phyloP scores from a whole-genome alignment of 2,888 invertebrate species.

The Trichogramma dendrolimi region DNA sequence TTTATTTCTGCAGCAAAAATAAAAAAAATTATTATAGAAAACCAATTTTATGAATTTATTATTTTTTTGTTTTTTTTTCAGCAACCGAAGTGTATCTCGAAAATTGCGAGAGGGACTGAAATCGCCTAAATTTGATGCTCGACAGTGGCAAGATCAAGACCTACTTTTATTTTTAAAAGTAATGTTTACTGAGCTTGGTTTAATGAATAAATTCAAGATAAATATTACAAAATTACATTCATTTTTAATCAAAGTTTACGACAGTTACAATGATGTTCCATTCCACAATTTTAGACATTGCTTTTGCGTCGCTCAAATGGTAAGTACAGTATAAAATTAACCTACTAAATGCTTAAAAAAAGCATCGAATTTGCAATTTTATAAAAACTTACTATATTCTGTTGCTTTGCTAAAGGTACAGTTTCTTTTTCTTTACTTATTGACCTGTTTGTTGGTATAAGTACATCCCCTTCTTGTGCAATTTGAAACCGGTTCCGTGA shows the following conservation, averaged over 20 bases:
- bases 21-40: background rate
- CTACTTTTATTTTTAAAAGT: constrained; percentile 72
- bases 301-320: constrained; percentile 86
- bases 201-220: constrained; percentile 71
- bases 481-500: no score
- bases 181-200: constrained; percentile 76
- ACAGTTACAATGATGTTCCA: constrained; percentile 80
- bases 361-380: background rate
- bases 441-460: background rate
- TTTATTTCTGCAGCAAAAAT: background rate
- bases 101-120: constrained; percentile 63
- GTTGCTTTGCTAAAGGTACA: background rate
- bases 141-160: constrained; percentile 79
- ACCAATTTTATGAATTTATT: constrained; percentile 17
- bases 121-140: constrained; percentile 73
- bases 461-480: no score
- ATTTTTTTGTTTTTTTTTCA: constrained; percentile 45
- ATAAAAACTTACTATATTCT: background rate
- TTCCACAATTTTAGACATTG: constrained; percentile 85
- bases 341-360: no score
- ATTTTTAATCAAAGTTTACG: constrained; percentile 73
- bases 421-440: background rate
- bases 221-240: constrained; percentile 65
- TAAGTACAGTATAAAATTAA: constrained; percentile 49
- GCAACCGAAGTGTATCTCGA: constrained; percentile 62